Evolutionary conservation across 2,888 invertebrate genomes (phyloP).

Genomic region (Luperina nickerlii): DNA sequence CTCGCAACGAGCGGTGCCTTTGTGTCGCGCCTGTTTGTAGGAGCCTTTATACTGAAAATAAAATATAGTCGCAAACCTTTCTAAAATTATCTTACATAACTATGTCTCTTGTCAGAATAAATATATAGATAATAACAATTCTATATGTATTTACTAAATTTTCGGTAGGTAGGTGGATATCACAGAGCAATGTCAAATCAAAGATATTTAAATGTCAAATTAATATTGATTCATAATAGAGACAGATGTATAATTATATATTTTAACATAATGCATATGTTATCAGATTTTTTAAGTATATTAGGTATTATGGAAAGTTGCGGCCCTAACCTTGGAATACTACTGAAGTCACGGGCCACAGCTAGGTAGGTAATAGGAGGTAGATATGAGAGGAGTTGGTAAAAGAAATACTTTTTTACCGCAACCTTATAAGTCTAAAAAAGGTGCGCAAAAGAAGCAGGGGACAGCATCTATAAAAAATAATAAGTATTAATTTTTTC

Average conservation of each 20-base stretch:
- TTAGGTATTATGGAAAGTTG: background rate
- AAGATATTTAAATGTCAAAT: constrained; percentile 68
- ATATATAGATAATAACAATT: background rate
- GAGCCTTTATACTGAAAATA: too few species aligned
- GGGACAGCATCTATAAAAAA: too few species aligned
- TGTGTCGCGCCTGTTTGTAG: too few species aligned
- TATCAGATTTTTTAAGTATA: background rate
- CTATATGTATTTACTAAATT: constrained; percentile 24
- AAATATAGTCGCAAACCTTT: background rate
- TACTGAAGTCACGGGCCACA: too few species aligned
- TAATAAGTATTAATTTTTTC: too few species aligned
- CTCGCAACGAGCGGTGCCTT: too few species aligned
- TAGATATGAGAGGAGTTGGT: too few species aligned
- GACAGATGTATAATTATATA: background rate
- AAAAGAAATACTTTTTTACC: too few species aligned
- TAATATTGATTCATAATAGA: constrained; percentile 29
- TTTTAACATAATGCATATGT: background rate
- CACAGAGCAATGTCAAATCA: constrained; percentile 63
- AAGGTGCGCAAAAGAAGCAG: too few species aligned
- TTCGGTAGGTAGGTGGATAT: constrained; percentile 48
- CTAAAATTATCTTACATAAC: background rate
- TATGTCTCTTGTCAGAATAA: background rate
- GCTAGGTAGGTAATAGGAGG: too few species aligned
- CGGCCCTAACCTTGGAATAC: too few species aligned
- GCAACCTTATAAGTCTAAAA: too few species aligned